Base-by-base conservation (phyloP, 2,797 vertebrate species). In the Microctenopoma stevenorrisi region DNA sequence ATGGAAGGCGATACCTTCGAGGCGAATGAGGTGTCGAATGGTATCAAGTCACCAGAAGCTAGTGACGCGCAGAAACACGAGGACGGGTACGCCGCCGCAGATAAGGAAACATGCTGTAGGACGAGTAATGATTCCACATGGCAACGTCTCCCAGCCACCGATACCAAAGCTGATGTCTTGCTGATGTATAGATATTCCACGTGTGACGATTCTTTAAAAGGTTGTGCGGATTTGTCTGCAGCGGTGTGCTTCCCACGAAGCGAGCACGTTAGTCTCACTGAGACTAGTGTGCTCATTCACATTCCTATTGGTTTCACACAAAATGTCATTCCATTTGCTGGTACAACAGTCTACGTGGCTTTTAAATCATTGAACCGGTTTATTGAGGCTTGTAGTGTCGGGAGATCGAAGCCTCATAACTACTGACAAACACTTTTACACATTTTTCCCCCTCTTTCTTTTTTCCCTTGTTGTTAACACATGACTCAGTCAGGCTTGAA, bases 331-430 rank as follows among this genome's bases (percentile, higher is more conserved):
- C 75, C 70, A 84, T 89, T 89, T 83, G 78, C 78, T 65, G 79
- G 60, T 86, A 85, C 82, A 89, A 86, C 73, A 69, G 77, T 84
- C 67, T 48, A 86, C 86, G 81, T 62, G 78, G 83, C 80, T 89
- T 90, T 88, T 83, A 89, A 90, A 92, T 86, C 84, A 84, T 69
- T 81, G 67, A 85, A 79, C 66, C 56, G 38, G 83, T 88, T 89
- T 88, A 90, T 82, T 75, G 78, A 64, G 54, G 74, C 73, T 78
- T 77, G 73, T 71, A 76, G 76, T 48, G 74, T 71, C 16, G 56
- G 52, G 72, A 82, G 82, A 90, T 88, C 68, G 72, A 85, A 88
- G 86, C 66, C 82, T 83, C 76, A 82, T 86, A 89, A 87, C 87
- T 83, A 78, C 78, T 52, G 76, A 86, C 66, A 84, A 88, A 74